phyloP scores from a whole-genome alignment of 2,888 invertebrate species.

The Melieria picta region DNA sequence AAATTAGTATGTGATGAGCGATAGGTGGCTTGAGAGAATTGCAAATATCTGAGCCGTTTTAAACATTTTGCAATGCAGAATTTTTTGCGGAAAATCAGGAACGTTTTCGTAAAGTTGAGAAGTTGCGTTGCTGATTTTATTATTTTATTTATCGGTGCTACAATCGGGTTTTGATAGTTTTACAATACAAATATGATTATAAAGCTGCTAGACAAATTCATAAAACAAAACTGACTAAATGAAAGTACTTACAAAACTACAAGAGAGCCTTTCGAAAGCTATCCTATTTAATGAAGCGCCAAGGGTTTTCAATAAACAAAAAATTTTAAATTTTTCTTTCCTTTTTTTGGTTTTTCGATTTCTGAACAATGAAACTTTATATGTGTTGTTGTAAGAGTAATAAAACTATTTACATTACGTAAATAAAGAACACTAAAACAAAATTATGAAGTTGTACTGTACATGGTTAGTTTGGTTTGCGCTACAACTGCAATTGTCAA shows the following conservation, averaged over 20 bases:
- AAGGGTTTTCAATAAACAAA: constrained; percentile 72
- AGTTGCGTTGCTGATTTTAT: background rate
- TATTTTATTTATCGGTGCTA: no score
- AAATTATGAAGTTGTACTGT: background rate
- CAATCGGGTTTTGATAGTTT: constrained; percentile 5
- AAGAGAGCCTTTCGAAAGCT: constrained; percentile 66
- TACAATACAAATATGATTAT: background rate
- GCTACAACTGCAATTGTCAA: no score
- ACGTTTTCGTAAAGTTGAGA: background rate
- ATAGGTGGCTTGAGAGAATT: background rate
- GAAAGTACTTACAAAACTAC: constrained; percentile 67
- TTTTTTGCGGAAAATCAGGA: background rate
- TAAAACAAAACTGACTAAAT: constrained; percentile 58
- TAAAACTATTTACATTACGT: background rate
- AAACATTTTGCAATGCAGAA: constrained; percentile 10
- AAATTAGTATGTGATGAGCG: background rate
- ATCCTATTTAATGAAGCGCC: constrained; percentile 67
- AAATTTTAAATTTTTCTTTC: constrained; percentile 78
- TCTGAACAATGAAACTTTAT: constrained; percentile 24
- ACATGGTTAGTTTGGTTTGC: no score
- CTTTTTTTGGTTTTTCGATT: constrained; percentile 63
- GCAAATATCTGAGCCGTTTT: background rate
- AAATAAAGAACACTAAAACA: constrained; percentile 5
- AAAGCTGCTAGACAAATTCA: background rate
- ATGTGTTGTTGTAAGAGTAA: constrained; percentile 9